Evolutionary conservation across 2,113 vertebrate genomes (phyloP).

Genomic region (Salvelinus sp.): DNA sequence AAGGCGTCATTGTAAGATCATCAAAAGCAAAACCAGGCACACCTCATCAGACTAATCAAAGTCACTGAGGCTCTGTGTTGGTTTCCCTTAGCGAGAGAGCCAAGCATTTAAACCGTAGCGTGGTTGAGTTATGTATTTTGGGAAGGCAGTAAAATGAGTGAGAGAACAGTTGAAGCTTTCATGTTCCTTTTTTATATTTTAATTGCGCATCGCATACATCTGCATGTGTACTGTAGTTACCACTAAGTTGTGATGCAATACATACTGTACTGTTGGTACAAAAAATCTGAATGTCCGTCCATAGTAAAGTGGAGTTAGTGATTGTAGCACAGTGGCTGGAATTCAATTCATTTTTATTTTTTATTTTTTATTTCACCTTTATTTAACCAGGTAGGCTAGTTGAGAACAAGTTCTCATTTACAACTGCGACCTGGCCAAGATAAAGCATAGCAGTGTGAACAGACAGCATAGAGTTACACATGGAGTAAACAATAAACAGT

Average conservation of each 20-base stretch:
- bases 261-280: background rate
- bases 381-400: too few relatives aligned
- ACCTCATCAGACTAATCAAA: conserved; percentile 11
- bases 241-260: background rate
- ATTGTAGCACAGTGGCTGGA: too few relatives aligned
- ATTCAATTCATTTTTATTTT: too few relatives aligned
- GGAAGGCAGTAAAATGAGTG: background rate
- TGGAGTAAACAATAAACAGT: too few relatives aligned
- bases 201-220: background rate
- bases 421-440: too few relatives aligned
- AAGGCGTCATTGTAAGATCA: background rate
- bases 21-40: conserved; percentile 18
- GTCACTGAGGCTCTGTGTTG: conserved; percentile 8
- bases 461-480: too few relatives aligned
- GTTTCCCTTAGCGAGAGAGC: background rate
- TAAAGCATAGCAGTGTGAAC: too few relatives aligned
- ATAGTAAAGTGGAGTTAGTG: too few relatives aligned
- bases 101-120: background rate
- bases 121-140: background rate
- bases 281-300: too few relatives aligned
- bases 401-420: too few relatives aligned
- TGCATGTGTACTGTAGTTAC: background rate
- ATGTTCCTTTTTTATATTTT: background rate
- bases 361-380: too few relatives aligned
- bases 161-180: background rate